Base-by-base conservation (phyloP, 2,888 invertebrate genomes). In the Drosophila paramelanica region DNA sequence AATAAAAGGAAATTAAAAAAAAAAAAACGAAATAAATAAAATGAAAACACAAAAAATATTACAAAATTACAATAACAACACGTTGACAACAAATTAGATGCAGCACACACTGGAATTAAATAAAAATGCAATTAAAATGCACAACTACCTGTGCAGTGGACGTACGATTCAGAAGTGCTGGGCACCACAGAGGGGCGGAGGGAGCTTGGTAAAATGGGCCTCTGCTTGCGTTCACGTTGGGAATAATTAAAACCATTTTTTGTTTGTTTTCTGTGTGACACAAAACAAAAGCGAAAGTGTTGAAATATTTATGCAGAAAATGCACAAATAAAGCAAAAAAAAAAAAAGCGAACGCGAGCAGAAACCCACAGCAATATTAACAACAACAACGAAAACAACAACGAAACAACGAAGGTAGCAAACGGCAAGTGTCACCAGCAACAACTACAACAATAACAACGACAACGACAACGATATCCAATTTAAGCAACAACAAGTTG, bases 281-380 rank as follows among this genome's bases (percentile, higher is more conserved):
- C 71, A 76, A 89, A 89, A 89, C 87, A 89, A 87, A 87, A 87
- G 87, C 87, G 87, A 87, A 87, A 87, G 87, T 87, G 87, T 89
- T 87, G 90, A 87, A 87, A 87, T 87, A 79, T 88, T 81, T 89
- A 84, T 89, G 84, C 89, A 89, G 79, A 81, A 83, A 87, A 86
- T 83, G 77, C 86, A 88, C 84, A 88, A 74, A 78, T 57, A 68
- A 72, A 55, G 42, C 59, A 49, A 49, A 56, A 41, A 66, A 59
- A 27, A 61, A 43, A 56, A 41, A 66, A 55, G 27, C 36, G 46
- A 51, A 39, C 14, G n/a, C 45, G 46, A 62, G 42, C 66, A 53
- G 25, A 65, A 47, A 59, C 70, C 62, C 57, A 57, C 58, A 41
- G 50, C 60, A 64, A 62, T 60, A 62, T 6, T 52, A 45, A n/a